phyloP scores from a whole-genome alignment of 2,888 invertebrate species.

The Sphaeridia pumilis region DNA sequence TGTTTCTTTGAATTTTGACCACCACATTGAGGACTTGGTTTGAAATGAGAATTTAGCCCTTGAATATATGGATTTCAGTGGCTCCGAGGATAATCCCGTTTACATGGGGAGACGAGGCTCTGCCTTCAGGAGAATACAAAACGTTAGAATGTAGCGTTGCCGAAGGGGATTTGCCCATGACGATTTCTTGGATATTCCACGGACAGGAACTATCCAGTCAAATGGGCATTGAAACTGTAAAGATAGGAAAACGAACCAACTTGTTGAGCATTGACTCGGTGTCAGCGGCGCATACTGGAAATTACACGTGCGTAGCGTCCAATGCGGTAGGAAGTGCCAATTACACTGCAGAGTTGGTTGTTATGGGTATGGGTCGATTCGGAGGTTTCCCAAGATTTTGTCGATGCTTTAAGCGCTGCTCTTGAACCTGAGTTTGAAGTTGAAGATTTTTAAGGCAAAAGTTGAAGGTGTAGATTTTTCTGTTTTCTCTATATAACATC shows the following conservation, averaged over 20 bases:
- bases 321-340: conserved; percentile 59
- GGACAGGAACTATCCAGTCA: conserved; percentile 40
- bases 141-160: conserved; percentile 37
- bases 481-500: too few relatives aligned
- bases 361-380: too few relatives aligned
- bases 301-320: conserved; percentile 61
- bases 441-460: too few relatives aligned
- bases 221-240: conserved; percentile 45
- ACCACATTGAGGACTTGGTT: too few relatives aligned
- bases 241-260: conserved; percentile 48
- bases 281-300: conserved; percentile 46
- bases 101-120: conserved; percentile 41
- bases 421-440: too few relatives aligned
- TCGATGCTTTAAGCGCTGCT: too few relatives aligned
- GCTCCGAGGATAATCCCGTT: conserved; percentile 54
- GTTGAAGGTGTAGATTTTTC: too few relatives aligned
- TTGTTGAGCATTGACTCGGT: conserved; percentile 43
- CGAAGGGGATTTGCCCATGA: conserved; percentile 42
- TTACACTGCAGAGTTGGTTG: conserved; percentile 45
- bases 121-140: conserved; percentile 35
- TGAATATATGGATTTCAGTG: too few relatives aligned
- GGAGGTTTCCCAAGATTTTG: too few relatives aligned
- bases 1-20: too few relatives aligned
- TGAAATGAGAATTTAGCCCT: too few relatives aligned
- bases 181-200: conserved; percentile 50